Conservation (phyloP, 2,797 vertebrate species). For the Siniperca obscura region DNA sequence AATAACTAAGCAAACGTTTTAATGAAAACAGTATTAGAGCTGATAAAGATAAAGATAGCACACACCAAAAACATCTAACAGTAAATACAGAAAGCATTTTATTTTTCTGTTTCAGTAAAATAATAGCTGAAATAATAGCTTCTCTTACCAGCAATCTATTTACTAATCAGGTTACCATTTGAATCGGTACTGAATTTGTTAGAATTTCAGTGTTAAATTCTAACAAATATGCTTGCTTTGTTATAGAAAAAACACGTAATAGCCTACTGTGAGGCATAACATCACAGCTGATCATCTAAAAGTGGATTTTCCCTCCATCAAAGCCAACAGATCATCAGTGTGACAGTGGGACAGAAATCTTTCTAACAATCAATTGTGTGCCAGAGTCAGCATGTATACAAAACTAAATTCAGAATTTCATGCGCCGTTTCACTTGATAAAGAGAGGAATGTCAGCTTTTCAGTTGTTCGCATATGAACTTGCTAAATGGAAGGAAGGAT, state of each 20-base stretch:
- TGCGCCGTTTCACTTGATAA: constrained; percentile 46
- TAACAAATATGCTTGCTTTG: background rate
- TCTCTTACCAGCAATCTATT: background rate
- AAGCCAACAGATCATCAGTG: constrained; percentile 59
- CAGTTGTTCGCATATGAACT: constrained; percentile 43
- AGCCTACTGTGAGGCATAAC: constrained; percentile 27
- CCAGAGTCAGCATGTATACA: constrained; percentile 41
- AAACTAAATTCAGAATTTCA: constrained; percentile 58
- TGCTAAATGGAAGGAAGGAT: constrained; percentile 37
- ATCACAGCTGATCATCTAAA: constrained; percentile 42
- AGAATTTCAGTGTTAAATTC: constrained; percentile 15
- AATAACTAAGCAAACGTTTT: constrained; percentile 12
- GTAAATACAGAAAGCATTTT: background rate
- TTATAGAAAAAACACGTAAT: background rate
- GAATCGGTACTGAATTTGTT: background rate
- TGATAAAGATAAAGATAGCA: constrained; percentile 22
- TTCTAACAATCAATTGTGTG: constrained; percentile 60
- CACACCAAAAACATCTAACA: background rate
- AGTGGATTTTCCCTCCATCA: constrained; percentile 55
- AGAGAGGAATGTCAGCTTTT: constrained; percentile 34
- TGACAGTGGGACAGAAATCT: constrained; percentile 63
- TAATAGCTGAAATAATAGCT: background rate
- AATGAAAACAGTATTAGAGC: constrained; percentile 23
- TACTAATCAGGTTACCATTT: background rate
- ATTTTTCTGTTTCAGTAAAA: background rate